Evolutionary conservation across 2,888 invertebrate species (phyloP).

Genomic region (Apoderus coryli): DNA sequence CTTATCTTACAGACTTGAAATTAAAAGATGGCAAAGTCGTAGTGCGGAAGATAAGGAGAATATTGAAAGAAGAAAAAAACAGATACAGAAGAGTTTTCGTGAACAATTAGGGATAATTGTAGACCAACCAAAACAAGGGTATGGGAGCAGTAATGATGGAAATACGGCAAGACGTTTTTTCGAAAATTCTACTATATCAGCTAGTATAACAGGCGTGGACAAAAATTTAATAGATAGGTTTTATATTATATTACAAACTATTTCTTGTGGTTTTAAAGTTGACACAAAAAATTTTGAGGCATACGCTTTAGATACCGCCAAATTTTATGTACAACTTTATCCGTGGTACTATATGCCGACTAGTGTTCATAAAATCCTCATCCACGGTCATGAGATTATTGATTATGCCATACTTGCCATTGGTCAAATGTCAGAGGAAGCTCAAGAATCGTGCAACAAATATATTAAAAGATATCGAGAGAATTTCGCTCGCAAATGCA

Average conservation of each 20-base stretch:
- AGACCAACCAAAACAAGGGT: slow-evolving; percentile 13
- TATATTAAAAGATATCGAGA: no score
- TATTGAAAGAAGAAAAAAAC: no score
- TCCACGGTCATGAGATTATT: slow-evolving; percentile 22
- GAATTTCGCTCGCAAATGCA: no score
- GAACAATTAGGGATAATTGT: slow-evolving; percentile 9
- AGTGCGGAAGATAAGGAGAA: no score
- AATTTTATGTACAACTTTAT: slow-evolving; percentile 17
- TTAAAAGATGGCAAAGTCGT: no score
- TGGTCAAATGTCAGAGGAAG: slow-evolving; percentile 16
- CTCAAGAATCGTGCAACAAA: no score
- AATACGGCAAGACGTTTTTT: slow-evolving; percentile 15
- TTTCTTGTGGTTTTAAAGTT: no score
- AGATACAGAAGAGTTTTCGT: no score
- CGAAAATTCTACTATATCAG: slow-evolving; percentile 8
- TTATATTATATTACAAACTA: slow-evolving; percentile 8
- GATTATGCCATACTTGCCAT: slow-evolving; percentile 20
- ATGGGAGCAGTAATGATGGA: slow-evolving; percentile 13
- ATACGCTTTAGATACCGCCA: slow-evolving; percentile 12
- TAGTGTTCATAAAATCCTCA: slow-evolving; percentile 21
- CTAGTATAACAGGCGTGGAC: slow-evolving; percentile 12
- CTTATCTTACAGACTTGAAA: no score
- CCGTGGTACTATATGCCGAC: slow-evolving; percentile 24
- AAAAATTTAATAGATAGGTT: slow-evolving; percentile 9
- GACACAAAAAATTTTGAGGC: no score